Conservation (phyloP, 2,888 invertebrate genomes). For the Rhingia campestris region DNA sequence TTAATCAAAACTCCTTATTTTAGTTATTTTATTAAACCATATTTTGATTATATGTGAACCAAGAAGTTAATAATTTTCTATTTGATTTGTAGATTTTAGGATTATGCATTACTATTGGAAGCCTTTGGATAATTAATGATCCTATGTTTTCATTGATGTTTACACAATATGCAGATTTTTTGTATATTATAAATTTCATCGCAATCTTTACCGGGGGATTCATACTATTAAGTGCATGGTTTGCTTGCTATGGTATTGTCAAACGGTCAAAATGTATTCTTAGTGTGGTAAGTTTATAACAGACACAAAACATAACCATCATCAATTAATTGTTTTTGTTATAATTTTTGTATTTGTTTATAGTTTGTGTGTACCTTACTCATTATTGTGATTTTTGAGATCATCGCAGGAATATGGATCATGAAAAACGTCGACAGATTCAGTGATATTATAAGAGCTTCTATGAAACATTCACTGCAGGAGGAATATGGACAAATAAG, state of each 20-base stretch:
- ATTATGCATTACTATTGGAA: conserved; percentile 33
- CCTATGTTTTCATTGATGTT: conserved; percentile 87
- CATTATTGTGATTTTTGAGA: conserved; percentile 90
- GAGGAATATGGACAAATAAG: conserved; percentile 85
- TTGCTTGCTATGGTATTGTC: conserved; percentile 93
- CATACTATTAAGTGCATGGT: conserved; percentile 89
- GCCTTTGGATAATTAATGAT: conserved; percentile 89
- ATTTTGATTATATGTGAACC: too few relatives aligned
- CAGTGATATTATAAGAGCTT: conserved; percentile 86
- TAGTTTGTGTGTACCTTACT: conserved; percentile 91
- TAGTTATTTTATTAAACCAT: too few relatives aligned
- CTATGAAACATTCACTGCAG: conserved; percentile 86
- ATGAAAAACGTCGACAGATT: conserved; percentile 88
- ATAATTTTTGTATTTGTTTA: conserved; percentile 3
- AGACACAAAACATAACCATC: conserved; percentile 30
- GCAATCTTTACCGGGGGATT: conserved; percentile 88
- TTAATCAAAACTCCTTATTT: too few relatives aligned
- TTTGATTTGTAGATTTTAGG: conserved; percentile 60
- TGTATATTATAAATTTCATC: conserved; percentile 87
- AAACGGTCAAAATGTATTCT: conserved; percentile 91
- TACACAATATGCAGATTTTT: conserved; percentile 81
- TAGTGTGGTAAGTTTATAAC: conserved; percentile 85
- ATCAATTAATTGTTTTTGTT: background rate
- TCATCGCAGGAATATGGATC: conserved; percentile 90
- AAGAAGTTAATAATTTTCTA: background rate